Base-by-base conservation (phyloP, 2,888 invertebrate genomes). In the Drosophila anceps region DNA sequence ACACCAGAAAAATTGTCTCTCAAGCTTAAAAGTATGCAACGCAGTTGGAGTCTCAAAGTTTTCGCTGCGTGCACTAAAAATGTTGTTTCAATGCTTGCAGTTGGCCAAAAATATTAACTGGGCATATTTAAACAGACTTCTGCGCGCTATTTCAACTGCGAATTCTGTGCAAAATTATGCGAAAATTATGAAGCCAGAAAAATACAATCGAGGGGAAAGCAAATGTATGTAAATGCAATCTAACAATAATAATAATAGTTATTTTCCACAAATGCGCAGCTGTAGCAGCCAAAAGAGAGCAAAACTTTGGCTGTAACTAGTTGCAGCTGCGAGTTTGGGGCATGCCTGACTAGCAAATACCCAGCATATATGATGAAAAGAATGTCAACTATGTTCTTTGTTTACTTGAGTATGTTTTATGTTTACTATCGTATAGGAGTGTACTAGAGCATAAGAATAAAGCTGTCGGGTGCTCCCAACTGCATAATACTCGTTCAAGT, bases 211-310 rank as follows among this genome's bases (percentile, higher is more conserved):
- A 33, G 20, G 8, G 18, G 8, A 46, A 57, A 29, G 18, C 33
- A 48, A 64, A 65, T 73, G 63, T 48, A 65, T 73, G 63, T 48
- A 39, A 64, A 68, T 54, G 69, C 62, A 68, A 64, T 73, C 61
- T 51, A 59, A 69, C 43, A 66, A 73, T 68, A 73, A 77, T 69
- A 77, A 77, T 77, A 70, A 67, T 63, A 46, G 69, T 64, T 53
- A 44, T 54, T 60, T 73, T 39, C 50, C 33, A 39, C 51, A 48
- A 59, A 53, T 67, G 61, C 61, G 29, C 70, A 70, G 69, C 69
- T 77, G 78, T 59, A 61, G 55, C 51, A 77, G 69, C 78, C 31
- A 50, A 31, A 18, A 1, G 7, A 62, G 64, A 61, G 43, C 63
- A 57, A 55, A 53, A 24, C 37, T 46, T 44, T 33, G 15, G 9